These are phyloP conservation scores for Tribolium castaneum DNA, from an alignment of 1,140 invertebrate genomes.

Conservation along the genomic window DNA sequence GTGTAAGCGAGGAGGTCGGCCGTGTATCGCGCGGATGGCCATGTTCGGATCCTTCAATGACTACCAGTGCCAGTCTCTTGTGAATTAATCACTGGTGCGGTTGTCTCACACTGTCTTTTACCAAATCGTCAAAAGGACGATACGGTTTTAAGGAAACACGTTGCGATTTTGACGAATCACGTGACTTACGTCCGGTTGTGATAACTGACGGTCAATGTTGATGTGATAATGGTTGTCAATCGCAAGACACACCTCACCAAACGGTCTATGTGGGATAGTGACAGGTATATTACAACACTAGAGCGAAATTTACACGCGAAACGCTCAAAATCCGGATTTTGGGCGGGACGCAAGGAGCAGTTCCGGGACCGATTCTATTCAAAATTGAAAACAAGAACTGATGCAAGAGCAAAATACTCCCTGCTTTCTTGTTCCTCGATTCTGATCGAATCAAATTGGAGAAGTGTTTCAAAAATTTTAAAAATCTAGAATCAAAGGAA, in stretches of 20 bases:
- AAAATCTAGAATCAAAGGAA: no score
- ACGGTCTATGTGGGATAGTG: slow-evolving; percentile 41
- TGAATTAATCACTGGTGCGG: slow-evolving; percentile 6
- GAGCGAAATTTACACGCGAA: background rate
- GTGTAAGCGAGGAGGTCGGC: slow-evolving; percentile 49
- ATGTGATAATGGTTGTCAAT: slow-evolving; percentile 54
- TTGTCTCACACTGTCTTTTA: background rate
- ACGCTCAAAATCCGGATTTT: background rate
- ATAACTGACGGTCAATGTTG: slow-evolving; percentile 38
- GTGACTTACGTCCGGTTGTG: slow-evolving; percentile 44
- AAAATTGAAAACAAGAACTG: no score
- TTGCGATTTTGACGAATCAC: slow-evolving; percentile 10
- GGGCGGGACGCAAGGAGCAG: background rate
- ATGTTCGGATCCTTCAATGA: slow-evolving; percentile 55
- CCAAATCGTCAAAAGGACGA: slow-evolving; percentile 26
- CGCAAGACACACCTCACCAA: slow-evolving; percentile 42
- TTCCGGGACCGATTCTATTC: background rate
- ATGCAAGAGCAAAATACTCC: no score
- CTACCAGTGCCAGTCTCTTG: slow-evolving; percentile 41
- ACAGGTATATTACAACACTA: slow-evolving; percentile 38
- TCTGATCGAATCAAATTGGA: no score
- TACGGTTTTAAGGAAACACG: slow-evolving; percentile 1
- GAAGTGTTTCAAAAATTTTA: no score
- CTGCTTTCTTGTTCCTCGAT: no score
- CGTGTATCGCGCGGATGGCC: slow-evolving; percentile 38